Evolutionary conservation across 2,888 invertebrate genomes (phyloP).

Genomic region (Watsonalla cultraria): DNA sequence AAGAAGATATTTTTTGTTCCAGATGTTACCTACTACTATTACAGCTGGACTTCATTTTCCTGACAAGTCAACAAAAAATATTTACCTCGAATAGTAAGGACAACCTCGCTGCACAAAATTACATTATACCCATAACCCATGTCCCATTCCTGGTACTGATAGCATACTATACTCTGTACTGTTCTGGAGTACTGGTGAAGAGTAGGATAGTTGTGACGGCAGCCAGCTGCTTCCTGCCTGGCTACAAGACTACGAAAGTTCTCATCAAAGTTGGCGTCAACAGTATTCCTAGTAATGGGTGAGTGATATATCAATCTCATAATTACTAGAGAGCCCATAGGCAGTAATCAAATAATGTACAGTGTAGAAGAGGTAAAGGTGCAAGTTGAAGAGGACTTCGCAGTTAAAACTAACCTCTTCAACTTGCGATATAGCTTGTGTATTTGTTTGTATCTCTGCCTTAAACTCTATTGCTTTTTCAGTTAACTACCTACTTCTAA

Average conservation of each 20-base stretch:
- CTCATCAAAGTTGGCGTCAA: conserved; percentile 50
- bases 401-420: too few relatives aligned
- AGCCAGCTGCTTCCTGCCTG: conserved; percentile 48
- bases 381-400: too few relatives aligned
- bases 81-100: not conserved
- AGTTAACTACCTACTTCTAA: too few relatives aligned
- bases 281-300: conserved; percentile 40
- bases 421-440: too few relatives aligned
- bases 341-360: too few relatives aligned
- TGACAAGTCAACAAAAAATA: not conserved
- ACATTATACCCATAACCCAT: not conserved
- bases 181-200: conserved; percentile 53
- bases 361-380: too few relatives aligned
- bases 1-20: not conserved
- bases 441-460: too few relatives aligned
- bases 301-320: conserved; percentile 6
- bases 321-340: not conserved
- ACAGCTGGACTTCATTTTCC: not conserved
- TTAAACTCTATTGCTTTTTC: too few relatives aligned
- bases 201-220: conserved; percentile 51
- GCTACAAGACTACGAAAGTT: conserved; percentile 12
- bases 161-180: conserved; percentile 44
- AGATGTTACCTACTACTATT: not conserved
- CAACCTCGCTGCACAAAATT: not conserved
- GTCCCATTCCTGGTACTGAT: conserved; percentile 52